phyloP scores from a whole-genome alignment of 2,888 invertebrate species.

The Polymixis lichenea region DNA sequence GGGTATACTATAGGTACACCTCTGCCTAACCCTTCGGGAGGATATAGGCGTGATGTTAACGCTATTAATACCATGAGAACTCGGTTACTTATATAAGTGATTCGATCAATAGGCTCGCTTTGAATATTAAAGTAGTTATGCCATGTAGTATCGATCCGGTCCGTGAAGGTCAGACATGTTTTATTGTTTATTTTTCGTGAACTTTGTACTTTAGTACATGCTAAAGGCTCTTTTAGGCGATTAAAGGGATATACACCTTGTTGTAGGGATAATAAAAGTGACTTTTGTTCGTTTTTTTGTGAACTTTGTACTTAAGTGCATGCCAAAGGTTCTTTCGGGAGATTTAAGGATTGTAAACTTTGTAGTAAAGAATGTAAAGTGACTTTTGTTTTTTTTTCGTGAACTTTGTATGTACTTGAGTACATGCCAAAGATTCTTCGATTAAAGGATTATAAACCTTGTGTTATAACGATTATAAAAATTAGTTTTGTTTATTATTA shows the following conservation, averaged over 20 bases:
- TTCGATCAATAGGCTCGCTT: conserved; percentile 7
- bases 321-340: not conserved
- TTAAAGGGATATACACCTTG: conserved; percentile 1
- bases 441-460: conserved; percentile 6
- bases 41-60: not conserved
- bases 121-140: conserved; percentile 11
- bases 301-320: not conserved
- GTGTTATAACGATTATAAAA: not conserved
- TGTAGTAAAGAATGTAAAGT: not conserved
- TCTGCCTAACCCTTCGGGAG: not conserved
- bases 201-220: not conserved
- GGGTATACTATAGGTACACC: not conserved
- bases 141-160: conserved; percentile 30
- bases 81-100: not conserved
- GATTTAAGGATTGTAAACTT: not conserved
- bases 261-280: not conserved
- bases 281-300: not conserved
- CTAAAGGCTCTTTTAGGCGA: not conserved
- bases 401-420: conserved; percentile 2
- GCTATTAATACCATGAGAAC: conserved; percentile 1
- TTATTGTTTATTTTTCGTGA: not conserved
- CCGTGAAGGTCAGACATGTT: conserved; percentile 17
- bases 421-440: not conserved
- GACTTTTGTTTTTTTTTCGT: no score
- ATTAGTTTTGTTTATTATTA: not conserved